These are phyloP conservation scores for Mohoua ochrocephala DNA, from an alignment of 2,113 vertebrate genomes.

Conservation along the genomic window DNA sequence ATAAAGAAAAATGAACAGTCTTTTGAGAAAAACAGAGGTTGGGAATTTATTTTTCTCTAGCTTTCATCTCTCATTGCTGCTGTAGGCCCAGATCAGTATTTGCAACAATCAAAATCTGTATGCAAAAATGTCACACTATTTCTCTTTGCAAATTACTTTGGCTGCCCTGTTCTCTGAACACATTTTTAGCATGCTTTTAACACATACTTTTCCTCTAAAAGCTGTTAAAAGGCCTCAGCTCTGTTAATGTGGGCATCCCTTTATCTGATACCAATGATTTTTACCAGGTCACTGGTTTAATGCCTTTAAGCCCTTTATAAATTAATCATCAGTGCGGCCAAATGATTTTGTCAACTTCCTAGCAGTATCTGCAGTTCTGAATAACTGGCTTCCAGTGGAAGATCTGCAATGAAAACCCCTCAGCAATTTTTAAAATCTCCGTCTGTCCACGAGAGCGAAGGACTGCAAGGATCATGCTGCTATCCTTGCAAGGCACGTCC, in stretches of 20 bases:
- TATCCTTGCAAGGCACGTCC: neutral
- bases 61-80: neutral
- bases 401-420: neutral
- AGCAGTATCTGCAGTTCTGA: slow-evolving; percentile 38
- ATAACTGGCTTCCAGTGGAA: neutral
- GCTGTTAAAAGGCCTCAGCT: slow-evolving; percentile 27
- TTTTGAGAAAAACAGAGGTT: neutral
- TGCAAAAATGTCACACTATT: neutral
- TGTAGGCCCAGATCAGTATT: neutral
- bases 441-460: neutral
- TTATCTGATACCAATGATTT: slow-evolving; percentile 41
- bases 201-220: neutral
- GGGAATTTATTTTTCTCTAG: neutral
- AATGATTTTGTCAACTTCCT: slow-evolving; percentile 47
- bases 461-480: neutral
- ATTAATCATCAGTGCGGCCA: slow-evolving; percentile 60
- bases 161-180: neutral
- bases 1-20: neutral
- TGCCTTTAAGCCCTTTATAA: slow-evolving; percentile 64
- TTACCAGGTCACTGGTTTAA: slow-evolving; percentile 62
- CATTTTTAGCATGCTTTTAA: neutral
- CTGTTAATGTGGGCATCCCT: slow-evolving; percentile 16
- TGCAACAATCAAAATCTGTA: neutral
- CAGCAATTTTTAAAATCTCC: neutral
- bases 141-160: neutral